Base-by-base conservation (phyloP, 2,113 vertebrate genomes). In the Chionis minor region DNA sequence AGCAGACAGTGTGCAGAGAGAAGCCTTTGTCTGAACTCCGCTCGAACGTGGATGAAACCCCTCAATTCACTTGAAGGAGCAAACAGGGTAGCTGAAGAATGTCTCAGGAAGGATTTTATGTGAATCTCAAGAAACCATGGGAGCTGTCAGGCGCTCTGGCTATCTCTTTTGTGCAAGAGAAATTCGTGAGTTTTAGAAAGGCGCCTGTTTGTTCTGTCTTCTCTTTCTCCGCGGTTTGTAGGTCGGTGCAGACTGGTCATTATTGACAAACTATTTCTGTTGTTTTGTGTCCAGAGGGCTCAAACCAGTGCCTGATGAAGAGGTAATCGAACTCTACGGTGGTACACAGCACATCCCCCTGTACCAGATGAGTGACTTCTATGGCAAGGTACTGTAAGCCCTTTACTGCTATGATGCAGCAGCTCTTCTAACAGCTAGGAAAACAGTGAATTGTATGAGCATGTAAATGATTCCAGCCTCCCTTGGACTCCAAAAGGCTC, bases 291-390 rank as follows among this genome's bases (percentile, higher is more conserved):
- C 78, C 63, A 98, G 98, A 93, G 98, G 98, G 22, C 97, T 98
- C 67, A 98, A 98, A 83, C 98, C 98, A 10, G 98, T 98, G 82
- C 97, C 98, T 23, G 98, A 98, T 38, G 98, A 98, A 32, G 98
- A 98, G 47, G 97, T 98, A 51, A 98, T 98, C 0, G 98, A 98
- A 26, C 97, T 98, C 12, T 98, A 98, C 0, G 98, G 98, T 54
- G 98, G 98, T 18, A 98, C 98, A 1, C 98, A 98, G 92, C 98
- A 98, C 92, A 98, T 98, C 92, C 98, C 98, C 3, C 95, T 98
- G 15, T 98, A 98, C 92, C 98, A 98, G 94, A 98, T 98, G 98
- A 98, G 98, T 30, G 98, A 98, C 90, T 98, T 98, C 97, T 98
- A 98, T 12, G 98, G 98, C 97, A 98, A 98, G 98, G 98, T 98